Conservation (phyloP, 1,140 invertebrate genomes). For the Atopsyche davidsoni region DNA sequence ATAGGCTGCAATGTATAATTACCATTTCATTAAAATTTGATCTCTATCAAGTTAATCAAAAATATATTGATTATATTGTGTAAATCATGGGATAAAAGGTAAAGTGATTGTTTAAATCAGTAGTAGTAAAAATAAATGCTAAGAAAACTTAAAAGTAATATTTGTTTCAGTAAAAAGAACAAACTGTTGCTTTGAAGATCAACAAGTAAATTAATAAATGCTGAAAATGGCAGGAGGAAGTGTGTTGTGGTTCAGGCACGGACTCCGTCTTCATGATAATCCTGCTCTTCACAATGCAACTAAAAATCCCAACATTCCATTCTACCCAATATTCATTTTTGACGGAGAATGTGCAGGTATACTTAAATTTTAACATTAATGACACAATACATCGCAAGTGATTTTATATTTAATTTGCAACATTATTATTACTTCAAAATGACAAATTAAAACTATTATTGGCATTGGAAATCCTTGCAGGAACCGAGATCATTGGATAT, state of each 20-base stretch:
- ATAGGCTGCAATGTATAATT: too few species aligned
- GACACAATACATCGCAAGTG: not conserved
- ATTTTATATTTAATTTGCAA: not conserved
- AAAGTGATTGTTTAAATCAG: too few species aligned
- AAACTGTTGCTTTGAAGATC: too few species aligned
- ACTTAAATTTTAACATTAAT: slow-evolving; percentile 29
- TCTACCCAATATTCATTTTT: slow-evolving; percentile 66
- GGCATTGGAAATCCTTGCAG: slow-evolving; percentile 34
- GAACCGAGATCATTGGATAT: slow-evolving; percentile 58
- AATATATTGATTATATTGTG: too few species aligned
- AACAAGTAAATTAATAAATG: too few species aligned
- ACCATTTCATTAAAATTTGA: too few species aligned
- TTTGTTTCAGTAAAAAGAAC: too few species aligned
- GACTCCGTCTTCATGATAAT: slow-evolving; percentile 68
- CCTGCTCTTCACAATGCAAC: slow-evolving; percentile 58
- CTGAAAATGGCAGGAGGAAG: slow-evolving; percentile 44
- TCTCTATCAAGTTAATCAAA: too few species aligned
- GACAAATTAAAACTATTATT: slow-evolving; percentile 6
- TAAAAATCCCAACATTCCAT: slow-evolving; percentile 41
- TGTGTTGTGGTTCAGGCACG: slow-evolving; percentile 70
- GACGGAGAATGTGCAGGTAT: slow-evolving; percentile 65
- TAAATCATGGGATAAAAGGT: too few species aligned
- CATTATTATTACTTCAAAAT: not conserved
- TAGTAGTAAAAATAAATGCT: too few species aligned
- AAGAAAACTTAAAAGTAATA: too few species aligned